A percentile compares a stretch with the other conserved stretches of the same genome.
These are phyloP conservation scores for Anodontia alba DNA, from an alignment of 2,888 invertebrate species.

Conservation along the genomic window DNA sequence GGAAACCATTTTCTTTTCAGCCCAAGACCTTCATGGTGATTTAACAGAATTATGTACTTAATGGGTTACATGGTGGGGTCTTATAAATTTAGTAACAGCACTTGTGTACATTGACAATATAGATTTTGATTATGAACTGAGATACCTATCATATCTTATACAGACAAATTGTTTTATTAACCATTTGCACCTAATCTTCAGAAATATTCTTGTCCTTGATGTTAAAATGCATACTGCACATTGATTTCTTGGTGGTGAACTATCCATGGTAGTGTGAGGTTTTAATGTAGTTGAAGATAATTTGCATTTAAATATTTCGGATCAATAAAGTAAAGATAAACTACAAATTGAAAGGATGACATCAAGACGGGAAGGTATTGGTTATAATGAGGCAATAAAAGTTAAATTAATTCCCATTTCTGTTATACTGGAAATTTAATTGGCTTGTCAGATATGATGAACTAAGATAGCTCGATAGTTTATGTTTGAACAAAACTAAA, in stretches of 20 bases:
- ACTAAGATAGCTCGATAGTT: neutral
- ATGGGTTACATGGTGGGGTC: no score
- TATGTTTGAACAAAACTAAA: no score
- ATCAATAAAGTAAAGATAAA: constrained; percentile 5
- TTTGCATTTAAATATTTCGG: neutral
- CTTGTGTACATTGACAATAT: no score
- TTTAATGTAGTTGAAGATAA: neutral
- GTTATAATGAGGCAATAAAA: constrained; percentile 10
- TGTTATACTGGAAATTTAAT: neutral
- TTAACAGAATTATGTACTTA: no score
- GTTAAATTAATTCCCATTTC: neutral
- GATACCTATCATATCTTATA: neutral
- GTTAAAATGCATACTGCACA: neutral
- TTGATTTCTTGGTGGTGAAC: neutral
- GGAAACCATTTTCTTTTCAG: no score
- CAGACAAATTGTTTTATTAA: neutral
- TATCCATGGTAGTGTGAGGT: neutral
- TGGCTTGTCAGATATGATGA: neutral
- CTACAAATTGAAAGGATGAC: constrained; percentile 13
- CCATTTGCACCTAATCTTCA: neutral
- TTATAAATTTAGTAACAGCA: no score
- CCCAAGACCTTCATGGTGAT: no score
- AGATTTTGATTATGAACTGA: neutral
- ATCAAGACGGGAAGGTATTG: neutral
- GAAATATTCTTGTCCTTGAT: neutral